A percentile compares a stretch with the other conserved stretches of the same genome.
Conservation (phyloP, 2,113 vertebrate species). For the Pionites leucogaster region DNA sequence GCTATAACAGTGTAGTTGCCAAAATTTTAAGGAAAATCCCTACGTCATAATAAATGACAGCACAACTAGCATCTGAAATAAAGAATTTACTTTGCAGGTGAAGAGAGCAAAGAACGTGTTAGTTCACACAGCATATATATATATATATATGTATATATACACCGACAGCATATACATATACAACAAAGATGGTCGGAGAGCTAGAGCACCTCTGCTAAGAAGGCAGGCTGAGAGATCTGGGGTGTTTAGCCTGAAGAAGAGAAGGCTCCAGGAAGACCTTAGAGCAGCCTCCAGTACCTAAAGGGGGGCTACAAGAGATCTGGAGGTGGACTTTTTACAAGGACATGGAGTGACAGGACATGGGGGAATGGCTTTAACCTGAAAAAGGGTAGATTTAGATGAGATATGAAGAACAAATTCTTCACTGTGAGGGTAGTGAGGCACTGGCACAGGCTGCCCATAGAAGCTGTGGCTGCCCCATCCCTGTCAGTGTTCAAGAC, state of each 20-base stretch:
- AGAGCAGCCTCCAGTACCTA: neutral
- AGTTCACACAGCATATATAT: neutral
- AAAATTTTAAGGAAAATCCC: conserved; percentile 27
- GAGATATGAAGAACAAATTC: too few species aligned
- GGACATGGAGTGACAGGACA: too few species aligned
- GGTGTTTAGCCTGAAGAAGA: neutral
- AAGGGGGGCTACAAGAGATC: neutral
- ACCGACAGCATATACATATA: neutral
- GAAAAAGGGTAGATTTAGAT: too few species aligned
- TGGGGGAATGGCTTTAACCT: too few species aligned
- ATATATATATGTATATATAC: neutral
- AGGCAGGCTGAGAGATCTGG: neutral
- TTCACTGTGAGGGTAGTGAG: too few species aligned
- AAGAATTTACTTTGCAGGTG: neutral
- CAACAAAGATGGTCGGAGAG: neutral
- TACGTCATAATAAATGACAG: neutral
- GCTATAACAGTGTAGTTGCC: neutral
- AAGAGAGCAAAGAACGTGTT: neutral
- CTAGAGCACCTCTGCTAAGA: neutral
- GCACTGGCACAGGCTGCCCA: too few species aligned
- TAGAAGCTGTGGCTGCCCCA: too few species aligned
- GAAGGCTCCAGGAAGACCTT: neutral
- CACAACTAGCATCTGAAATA: neutral
- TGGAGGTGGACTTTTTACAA: neutral
- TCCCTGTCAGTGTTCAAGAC: too few species aligned